A percentile compares a stretch with the other conserved stretches of the same genome.
phyloP scores from a whole-genome alignment of 2,888 invertebrate genomes.

The Galeopsomyia nigrocyanea region DNA sequence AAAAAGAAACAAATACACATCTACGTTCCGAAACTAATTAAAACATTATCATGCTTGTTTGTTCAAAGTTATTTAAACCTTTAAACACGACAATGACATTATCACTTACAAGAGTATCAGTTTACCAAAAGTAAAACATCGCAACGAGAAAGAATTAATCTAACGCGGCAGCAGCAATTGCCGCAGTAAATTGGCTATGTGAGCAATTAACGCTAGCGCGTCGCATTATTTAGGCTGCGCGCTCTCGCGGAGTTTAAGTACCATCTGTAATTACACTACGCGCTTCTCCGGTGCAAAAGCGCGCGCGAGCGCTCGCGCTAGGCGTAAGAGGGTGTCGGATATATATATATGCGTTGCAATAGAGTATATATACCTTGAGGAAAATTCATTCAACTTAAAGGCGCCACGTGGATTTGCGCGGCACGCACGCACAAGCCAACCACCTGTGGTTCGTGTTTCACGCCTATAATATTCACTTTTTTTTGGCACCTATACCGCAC shows the following conservation, averaged over 20 bases:
- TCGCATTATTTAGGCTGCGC: conserved; percentile 36
- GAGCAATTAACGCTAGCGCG: conserved; percentile 36
- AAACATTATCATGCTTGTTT: no score
- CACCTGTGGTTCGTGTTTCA: conserved; percentile 42
- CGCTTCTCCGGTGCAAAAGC: not conserved
- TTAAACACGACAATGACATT: no score
- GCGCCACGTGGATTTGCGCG: conserved; percentile 32
- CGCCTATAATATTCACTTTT: conserved; percentile 1
- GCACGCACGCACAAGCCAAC: conserved; percentile 34
- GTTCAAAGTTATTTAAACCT: no score
- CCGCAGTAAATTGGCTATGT: conserved; percentile 21
- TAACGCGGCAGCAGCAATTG: conserved; percentile 12
- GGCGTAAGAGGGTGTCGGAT: conserved; percentile 36
- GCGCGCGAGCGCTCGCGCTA: not conserved
- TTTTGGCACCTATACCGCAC: conserved; percentile 1
- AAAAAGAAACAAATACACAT: no score
- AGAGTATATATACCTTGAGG: conserved; percentile 2
- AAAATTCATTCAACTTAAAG: conserved; percentile 33
- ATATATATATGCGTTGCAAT: conserved; percentile 18
- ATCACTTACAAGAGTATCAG: no score
- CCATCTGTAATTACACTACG: conserved; percentile 39
- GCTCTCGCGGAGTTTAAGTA: conserved; percentile 32
- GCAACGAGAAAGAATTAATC: not conserved
- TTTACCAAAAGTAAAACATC: no score
- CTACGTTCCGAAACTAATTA: no score